Evolutionary conservation across 2,888 invertebrate species (phyloP).

Genomic region (Diachrysia chrysitis): DNA sequence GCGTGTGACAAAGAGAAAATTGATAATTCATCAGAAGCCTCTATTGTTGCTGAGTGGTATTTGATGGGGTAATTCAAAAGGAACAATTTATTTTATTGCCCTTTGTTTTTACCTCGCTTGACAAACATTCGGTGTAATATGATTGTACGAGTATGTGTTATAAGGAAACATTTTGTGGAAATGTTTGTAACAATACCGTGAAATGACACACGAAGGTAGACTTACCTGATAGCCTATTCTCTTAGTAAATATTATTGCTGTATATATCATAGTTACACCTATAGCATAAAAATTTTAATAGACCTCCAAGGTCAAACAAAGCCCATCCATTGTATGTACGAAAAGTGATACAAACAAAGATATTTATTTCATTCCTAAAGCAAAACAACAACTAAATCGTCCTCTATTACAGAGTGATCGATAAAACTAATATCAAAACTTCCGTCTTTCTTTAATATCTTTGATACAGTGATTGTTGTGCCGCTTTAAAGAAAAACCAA

Average conservation of each 20-base stretch:
- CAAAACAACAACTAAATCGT: constrained; percentile 34
- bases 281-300: too few relatives aligned
- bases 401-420: constrained; percentile 33
- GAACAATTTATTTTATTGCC: constrained; percentile 76
- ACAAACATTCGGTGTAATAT: constrained; percentile 50
- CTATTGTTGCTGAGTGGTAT: constrained; percentile 77
- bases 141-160: constrained; percentile 36
- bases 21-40: constrained; percentile 83
- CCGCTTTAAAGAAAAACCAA: constrained; percentile 27
- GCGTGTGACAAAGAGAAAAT: constrained; percentile 84
- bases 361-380: constrained; percentile 32
- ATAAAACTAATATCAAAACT: constrained; percentile 54
- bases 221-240: neutral
- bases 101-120: constrained; percentile 71
- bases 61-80: constrained; percentile 78
- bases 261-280: too few relatives aligned
- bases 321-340: neutral
- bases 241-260: neutral
- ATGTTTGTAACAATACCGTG: constrained; percentile 35
- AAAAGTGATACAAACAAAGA: constrained; percentile 24
- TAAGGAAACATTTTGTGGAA: constrained; percentile 44
- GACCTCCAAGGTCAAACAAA: neutral
- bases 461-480: constrained; percentile 41
- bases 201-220: neutral
- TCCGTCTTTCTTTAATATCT: constrained; percentile 35